Percentiles rank a stretch among this genome's conserved stretches.
These are phyloP conservation scores for Vanessa cardui DNA, from an alignment of 2,888 invertebrate genomes.

Conservation along the genomic window DNA sequence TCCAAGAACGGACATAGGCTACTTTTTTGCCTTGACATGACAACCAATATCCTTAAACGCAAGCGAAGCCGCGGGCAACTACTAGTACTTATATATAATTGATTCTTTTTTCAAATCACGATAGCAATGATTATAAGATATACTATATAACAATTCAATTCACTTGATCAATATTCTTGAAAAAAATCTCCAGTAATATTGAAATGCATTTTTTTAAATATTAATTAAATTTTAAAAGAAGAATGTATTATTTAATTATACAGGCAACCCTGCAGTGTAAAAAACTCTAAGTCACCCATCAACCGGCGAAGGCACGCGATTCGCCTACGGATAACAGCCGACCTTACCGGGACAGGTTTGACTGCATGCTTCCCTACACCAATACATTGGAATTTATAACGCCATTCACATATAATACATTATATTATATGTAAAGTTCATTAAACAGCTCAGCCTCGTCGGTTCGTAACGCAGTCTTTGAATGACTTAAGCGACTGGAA, in stretches of 20 bases:
- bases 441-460: constrained; percentile 15
- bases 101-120: no score
- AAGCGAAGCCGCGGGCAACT: no score
- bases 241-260: background rate
- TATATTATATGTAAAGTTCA: constrained; percentile 16
- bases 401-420: constrained; percentile 37
- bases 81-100: no score
- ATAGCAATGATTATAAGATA: no score
- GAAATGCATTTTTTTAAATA: no score
- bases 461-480: background rate
- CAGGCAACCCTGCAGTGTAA: background rate
- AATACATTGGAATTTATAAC: constrained; percentile 60
- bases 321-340: constrained; percentile 68
- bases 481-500: background rate
- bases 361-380: constrained; percentile 65
- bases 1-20: no score
- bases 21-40: no score
- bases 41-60: no score
- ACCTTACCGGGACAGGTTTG: constrained; percentile 74
- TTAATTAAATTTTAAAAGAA: no score
- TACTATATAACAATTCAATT: no score
- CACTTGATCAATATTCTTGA: no score
- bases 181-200: no score
- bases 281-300: constrained; percentile 32
- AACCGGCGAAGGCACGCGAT: constrained; percentile 55